Evolutionary conservation across 2,113 vertebrate species (phyloP), one percentile per base, ranked within the genome.

Genomic region (Tachuris rubrigastra): DNA sequence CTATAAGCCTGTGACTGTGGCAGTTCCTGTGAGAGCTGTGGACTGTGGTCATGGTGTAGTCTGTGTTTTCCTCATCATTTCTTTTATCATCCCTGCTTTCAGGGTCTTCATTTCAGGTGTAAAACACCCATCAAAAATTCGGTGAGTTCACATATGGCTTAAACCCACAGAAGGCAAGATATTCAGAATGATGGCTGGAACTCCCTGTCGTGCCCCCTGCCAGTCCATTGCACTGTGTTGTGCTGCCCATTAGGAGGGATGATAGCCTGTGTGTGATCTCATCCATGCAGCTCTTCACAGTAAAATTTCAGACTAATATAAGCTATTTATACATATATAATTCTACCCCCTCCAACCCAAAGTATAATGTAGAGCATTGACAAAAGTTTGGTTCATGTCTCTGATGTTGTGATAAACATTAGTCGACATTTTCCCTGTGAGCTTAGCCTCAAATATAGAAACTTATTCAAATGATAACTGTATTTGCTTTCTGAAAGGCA

Each of bases 401-500:
- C 42, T 65, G n/a, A n/a, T 81, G 46, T 81, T 90, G 58, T 81
- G 68, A 68, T 65, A 89, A 89, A 59, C 13, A n/a, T 47, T 47
- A 62, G 25, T 1, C 28, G 60, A 37, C 28, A 14, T 91, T 82
- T 91, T 62, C 15, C 37, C 35, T 63, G 35, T 42, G 27, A 83
- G 16, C 24, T 85, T 95, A 59, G 62, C 71, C 88, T 91, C 37
- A 89, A 91, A 72, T 79, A 39, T 9, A 78, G 71, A 25, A 69
- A 85, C 41, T 80, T 89, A 78, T 17, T 85, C 15, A 74, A 66
- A 90, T 33, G 67, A n/a, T 30, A 84, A 58, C 37, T 85, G 62
- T 79, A 72, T 92, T 96, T 95, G n/a, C 21, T 74, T 53, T 84
- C 53, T 93, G 80, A 90, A 92, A 91, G 14, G 35, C 68, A 47